A percentile compares a stretch with the other conserved stretches of the same genome.
phyloP scores from a whole-genome alignment of 2,113 vertebrate species.

The Cygnus atratus region DNA sequence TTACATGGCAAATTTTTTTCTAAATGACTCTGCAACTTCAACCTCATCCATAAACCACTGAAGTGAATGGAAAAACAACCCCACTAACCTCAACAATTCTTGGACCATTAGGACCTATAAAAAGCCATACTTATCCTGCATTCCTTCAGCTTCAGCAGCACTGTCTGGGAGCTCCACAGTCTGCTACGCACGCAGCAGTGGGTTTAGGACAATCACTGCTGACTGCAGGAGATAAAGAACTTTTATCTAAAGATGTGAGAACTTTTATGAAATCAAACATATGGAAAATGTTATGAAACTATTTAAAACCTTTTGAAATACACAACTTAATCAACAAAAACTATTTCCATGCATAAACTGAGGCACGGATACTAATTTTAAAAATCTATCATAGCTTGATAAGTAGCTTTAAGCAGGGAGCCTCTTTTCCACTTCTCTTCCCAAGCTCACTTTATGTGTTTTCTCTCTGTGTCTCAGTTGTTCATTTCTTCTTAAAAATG shows the following conservation, averaged over 20 bases:
- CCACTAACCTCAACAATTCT: neutral
- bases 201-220: neutral
- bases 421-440: neutral
- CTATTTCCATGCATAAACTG: neutral
- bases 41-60: conserved; percentile 8
- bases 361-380: neutral
- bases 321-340: neutral
- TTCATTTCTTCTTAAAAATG: neutral
- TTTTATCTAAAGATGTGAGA: neutral
- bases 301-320: neutral
- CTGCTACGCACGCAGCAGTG: neutral
- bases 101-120: neutral
- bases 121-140: neutral
- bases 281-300: neutral
- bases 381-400: neutral
- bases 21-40: neutral
- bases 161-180: neutral
- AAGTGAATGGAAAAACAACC: conserved; percentile 2
- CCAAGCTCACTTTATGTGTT: neutral
- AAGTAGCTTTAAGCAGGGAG: neutral
- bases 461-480: neutral
- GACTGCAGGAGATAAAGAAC: neutral
- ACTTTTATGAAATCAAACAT: neutral
- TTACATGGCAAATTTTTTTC: neutral
- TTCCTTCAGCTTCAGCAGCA: neutral